Conservation (phyloP, 2,888 invertebrate genomes). For the Athalia circularis region DNA sequence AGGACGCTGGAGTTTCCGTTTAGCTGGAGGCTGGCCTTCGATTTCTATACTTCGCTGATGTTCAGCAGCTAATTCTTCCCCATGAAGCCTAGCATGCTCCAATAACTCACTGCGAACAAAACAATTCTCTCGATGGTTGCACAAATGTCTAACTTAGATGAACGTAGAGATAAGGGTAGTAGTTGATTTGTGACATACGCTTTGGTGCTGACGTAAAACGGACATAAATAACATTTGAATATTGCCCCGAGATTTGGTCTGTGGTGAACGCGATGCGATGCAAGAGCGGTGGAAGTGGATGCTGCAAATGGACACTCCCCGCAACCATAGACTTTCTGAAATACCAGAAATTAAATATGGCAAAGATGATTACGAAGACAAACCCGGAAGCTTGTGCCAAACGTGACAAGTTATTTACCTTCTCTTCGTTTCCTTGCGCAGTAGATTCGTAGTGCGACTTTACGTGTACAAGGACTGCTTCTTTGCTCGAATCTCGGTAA, state of each 20-base stretch:
- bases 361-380: neutral
- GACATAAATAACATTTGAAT: slow-evolving; percentile 88
- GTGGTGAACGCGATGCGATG: slow-evolving; percentile 83
- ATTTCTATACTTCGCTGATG: slow-evolving; percentile 63
- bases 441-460: slow-evolving; percentile 78
- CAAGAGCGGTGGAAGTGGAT: slow-evolving; percentile 77
- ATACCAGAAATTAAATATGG: slow-evolving; percentile 27
- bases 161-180: neutral
- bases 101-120: slow-evolving; percentile 62
- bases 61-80: slow-evolving; percentile 69
- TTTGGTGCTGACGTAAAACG: slow-evolving; percentile 85
- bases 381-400: neutral
- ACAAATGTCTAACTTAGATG: neutral
- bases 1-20: slow-evolving; percentile 32
- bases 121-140: no score
- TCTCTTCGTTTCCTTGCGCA: slow-evolving; percentile 58
- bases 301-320: slow-evolving; percentile 84
- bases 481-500: slow-evolving; percentile 82
- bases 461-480: slow-evolving; percentile 81
- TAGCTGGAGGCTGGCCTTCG: slow-evolving; percentile 45
- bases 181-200: slow-evolving; percentile 75
- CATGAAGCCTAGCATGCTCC: slow-evolving; percentile 69
- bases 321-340: slow-evolving; percentile 74
- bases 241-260: slow-evolving; percentile 81
- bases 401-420: slow-evolving; percentile 44